Conservation (phyloP, 2,113 vertebrate genomes). For the Anguilla rostrata region DNA sequence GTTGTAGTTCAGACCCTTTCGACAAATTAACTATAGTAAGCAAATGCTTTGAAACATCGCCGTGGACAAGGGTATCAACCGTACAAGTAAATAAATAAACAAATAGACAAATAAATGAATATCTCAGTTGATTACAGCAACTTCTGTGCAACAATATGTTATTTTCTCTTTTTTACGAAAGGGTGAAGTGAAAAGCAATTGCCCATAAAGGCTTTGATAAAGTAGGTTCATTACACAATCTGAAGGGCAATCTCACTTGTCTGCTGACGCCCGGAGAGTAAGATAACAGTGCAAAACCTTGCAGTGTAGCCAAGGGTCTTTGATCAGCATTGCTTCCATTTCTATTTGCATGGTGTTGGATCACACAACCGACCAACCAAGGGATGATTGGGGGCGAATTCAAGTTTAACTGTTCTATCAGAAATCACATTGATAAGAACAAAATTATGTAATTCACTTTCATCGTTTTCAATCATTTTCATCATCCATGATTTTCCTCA, state of each 20-base stretch:
- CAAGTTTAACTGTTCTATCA: background rate
- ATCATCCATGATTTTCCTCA: background rate
- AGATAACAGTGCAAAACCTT: constrained; percentile 28
- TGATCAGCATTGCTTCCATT: constrained; percentile 34
- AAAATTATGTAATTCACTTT: background rate
- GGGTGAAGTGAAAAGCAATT: constrained; percentile 38
- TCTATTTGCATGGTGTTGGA: constrained; percentile 27
- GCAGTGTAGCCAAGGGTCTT: constrained; percentile 18
- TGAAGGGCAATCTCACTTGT: constrained; percentile 66
- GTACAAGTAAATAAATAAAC: constrained; percentile 28
- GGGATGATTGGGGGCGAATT: constrained; percentile 7
- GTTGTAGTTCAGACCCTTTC: background rate
- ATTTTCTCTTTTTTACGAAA: constrained; percentile 40
- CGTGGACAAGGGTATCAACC: background rate
- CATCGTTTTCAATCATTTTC: background rate
- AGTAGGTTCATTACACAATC: constrained; percentile 68
- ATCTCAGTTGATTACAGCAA: background rate
- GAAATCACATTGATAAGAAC: background rate
- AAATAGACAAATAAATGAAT: background rate
- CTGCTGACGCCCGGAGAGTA: constrained; percentile 39
- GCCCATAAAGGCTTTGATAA: constrained; percentile 60
- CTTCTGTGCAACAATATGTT: constrained; percentile 5
- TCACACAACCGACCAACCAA: constrained; percentile 43
- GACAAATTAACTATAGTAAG: background rate
- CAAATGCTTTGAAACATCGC: background rate